A percentile compares a stretch with the other conserved stretches of the same genome.
Evolutionary conservation across 1,140 invertebrate genomes (phyloP).

Genomic region (Drosophila kohkoa): DNA sequence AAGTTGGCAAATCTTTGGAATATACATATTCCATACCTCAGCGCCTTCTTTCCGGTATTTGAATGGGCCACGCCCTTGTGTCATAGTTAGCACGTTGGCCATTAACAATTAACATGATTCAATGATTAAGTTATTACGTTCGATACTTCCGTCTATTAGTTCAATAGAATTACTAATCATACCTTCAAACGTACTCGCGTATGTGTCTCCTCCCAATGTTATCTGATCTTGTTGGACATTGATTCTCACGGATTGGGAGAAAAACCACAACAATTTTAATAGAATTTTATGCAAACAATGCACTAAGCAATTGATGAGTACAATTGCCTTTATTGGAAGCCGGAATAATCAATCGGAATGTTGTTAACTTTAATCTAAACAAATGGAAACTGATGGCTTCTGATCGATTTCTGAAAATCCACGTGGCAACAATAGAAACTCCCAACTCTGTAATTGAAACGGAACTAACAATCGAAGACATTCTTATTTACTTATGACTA

Average conservation of each 20-base stretch:
- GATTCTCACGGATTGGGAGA: constrained; percentile 57
- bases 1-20: constrained; percentile 27
- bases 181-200: background rate
- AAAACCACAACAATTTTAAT: constrained; percentile 76
- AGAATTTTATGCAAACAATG: constrained; percentile 64
- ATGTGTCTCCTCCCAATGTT: constrained; percentile 18
- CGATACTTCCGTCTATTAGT: constrained; percentile 59
- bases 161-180: constrained; percentile 65
- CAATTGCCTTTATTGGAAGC: constrained; percentile 22
- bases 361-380: constrained; percentile 8
- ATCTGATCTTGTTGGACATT: constrained; percentile 77
- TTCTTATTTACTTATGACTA: background rate
- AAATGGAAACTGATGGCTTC: background rate
- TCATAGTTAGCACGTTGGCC: constrained; percentile 25
- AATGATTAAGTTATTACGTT: constrained; percentile 53
- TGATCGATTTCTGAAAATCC: constrained; percentile 25
- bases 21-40: background rate
- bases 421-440: constrained; percentile 6
- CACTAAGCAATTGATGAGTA: constrained; percentile 48
- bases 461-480: constrained; percentile 5
- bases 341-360: constrained; percentile 41
- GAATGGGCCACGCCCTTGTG: constrained; percentile 30
- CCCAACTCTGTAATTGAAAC: background rate
- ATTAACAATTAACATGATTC: constrained; percentile 19
- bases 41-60: constrained; percentile 2